A percentile compares a stretch with the other conserved stretches of the same genome.
Evolutionary conservation across 2,113 vertebrate species (phyloP).

Genomic region (Phyllopteryx taeniolatus): DNA sequence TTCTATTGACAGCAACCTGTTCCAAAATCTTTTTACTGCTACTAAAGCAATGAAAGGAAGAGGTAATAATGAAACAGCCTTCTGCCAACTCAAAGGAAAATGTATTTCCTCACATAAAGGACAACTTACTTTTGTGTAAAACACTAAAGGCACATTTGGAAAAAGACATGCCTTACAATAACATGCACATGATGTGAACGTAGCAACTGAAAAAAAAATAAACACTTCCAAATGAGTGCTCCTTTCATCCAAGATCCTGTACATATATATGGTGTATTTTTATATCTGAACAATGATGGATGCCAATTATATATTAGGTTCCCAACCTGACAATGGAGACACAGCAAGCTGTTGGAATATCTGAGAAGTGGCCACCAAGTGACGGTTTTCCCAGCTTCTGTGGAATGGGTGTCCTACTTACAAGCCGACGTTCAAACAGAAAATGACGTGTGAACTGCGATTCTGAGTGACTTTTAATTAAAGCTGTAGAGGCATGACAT

Average conservation of each 20-base stretch:
- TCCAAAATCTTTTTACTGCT: conserved; percentile 4
- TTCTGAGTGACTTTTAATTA: conserved; percentile 77
- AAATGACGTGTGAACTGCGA: conserved; percentile 72
- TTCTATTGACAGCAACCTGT: conserved; percentile 24
- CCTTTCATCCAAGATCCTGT: conserved; percentile 23
- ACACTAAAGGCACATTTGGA: conserved; percentile 11
- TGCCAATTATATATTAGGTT: conserved; percentile 57
- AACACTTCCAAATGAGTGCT: conserved; percentile 27
- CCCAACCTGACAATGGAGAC: conserved; percentile 31
- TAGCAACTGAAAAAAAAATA: conserved; percentile 15
- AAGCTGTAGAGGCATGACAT: conserved; percentile 68
- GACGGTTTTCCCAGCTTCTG: conserved; percentile 47
- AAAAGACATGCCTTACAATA: neutral
- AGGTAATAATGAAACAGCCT: conserved; percentile 51
- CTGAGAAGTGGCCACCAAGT: conserved; percentile 42
- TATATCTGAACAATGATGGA: conserved; percentile 24
- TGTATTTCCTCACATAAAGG: neutral
- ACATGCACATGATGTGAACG: conserved; percentile 11
- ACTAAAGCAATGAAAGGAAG: conserved; percentile 18
- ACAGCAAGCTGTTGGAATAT: conserved; percentile 38
- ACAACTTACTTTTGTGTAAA: conserved; percentile 1
- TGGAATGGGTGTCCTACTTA: conserved; percentile 72
- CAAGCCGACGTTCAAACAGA: conserved; percentile 64
- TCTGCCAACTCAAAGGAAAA: conserved; percentile 26
- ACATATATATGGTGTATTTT: conserved; percentile 6